Percentiles rank a stretch among this genome's conserved stretches.
Conservation (phyloP, 2,113 vertebrate genomes). For the Phainopepla nitens region DNA sequence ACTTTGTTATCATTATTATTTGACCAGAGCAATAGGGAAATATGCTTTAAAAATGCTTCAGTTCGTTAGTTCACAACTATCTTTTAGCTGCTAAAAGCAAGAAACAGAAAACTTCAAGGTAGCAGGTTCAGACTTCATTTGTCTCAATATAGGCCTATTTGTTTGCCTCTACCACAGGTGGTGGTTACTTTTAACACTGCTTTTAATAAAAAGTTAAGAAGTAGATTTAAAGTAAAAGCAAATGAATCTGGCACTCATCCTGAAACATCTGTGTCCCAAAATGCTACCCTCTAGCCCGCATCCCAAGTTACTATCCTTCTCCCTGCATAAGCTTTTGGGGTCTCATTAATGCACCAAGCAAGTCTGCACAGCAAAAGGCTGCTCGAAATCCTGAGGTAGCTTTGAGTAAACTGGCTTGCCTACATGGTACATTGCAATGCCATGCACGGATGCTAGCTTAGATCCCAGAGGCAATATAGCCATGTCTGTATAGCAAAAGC, state of each 20-base stretch:
- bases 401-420: slow-evolving; percentile 40
- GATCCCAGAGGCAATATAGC: slow-evolving; percentile 18
- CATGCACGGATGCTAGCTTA: background rate
- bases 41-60: background rate
- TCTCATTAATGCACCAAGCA: slow-evolving; percentile 21
- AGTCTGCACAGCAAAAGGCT: slow-evolving; percentile 8
- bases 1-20: background rate
- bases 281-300: background rate
- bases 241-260: background rate
- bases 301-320: background rate
- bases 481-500: background rate
- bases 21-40: slow-evolving; percentile 16
- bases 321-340: background rate
- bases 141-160: background rate
- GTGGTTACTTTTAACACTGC: background rate
- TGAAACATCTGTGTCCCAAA: background rate
- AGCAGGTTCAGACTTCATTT: background rate
- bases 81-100: background rate
- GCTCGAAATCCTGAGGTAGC: background rate
- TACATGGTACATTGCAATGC: background rate
- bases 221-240: background rate
- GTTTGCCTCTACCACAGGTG: background rate
- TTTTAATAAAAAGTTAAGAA: slow-evolving; percentile 1
- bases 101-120: background rate
- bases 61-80: background rate